phyloP scores from a whole-genome alignment of 2,113 vertebrate genomes.

The Cebus imitator region DNA sequence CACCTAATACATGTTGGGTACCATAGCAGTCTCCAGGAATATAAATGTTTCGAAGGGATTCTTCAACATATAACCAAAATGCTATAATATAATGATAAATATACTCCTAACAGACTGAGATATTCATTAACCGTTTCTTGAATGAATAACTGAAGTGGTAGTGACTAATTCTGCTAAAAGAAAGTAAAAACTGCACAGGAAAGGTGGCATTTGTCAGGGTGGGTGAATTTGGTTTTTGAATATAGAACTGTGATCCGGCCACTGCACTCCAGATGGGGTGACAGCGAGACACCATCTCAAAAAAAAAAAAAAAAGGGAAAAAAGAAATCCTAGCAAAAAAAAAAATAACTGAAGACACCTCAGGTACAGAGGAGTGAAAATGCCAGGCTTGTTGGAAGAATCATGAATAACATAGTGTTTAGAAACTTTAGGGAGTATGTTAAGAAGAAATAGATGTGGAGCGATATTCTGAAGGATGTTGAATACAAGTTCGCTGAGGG shows the following conservation, averaged over 20 bases:
- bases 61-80: neutral
- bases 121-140: neutral
- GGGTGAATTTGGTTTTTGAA: neutral
- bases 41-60: neutral
- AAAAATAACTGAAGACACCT: neutral
- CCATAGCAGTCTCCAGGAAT: neutral
- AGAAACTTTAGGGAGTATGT: neutral
- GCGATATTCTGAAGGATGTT: neutral
- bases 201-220: neutral
- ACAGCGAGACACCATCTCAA: too few relatives aligned
- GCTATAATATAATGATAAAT: neutral
- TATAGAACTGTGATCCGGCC: neutral
- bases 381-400: neutral
- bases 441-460: neutral
- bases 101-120: neutral
- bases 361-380: neutral
- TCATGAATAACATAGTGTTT: neutral
- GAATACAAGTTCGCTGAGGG: neutral
- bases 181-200: neutral
- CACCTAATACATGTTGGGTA: neutral
- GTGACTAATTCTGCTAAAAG: neutral
- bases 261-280: too few relatives aligned
- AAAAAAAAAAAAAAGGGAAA: too few relatives aligned
- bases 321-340: neutral
- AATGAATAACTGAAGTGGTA: neutral